Percentiles rank a stretch among this genome's conserved stretches.
Conservation (phyloP, 1,140 invertebrate genomes). For the Pseudachorutes palmiensis region DNA sequence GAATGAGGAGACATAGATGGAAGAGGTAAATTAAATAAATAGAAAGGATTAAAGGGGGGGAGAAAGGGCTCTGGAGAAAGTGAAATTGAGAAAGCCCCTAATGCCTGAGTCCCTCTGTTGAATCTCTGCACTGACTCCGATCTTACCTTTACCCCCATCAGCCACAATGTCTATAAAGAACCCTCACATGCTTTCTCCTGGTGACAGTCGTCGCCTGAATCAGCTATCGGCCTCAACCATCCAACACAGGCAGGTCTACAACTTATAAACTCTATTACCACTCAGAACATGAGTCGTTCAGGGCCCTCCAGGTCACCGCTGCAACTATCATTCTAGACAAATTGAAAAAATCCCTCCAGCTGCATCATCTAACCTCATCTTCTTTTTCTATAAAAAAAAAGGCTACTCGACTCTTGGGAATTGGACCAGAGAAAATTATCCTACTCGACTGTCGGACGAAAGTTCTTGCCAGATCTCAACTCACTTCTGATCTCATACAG, state of each 20-base stretch:
- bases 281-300: too few relatives aligned
- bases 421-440: constrained; percentile 54
- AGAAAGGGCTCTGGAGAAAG: not conserved
- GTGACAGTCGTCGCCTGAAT: not conserved
- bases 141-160: too few relatives aligned
- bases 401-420: constrained; percentile 55
- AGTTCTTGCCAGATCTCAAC: constrained; percentile 52
- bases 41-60: not conserved
- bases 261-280: too few relatives aligned
- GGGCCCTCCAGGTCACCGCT: too few relatives aligned
- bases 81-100: not conserved
- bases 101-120: not conserved
- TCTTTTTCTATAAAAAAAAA: constrained; percentile 40
- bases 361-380: too few relatives aligned
- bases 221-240: not conserved
- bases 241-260: not conserved
- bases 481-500: constrained; percentile 54
- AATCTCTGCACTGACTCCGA: not conserved
- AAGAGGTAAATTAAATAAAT: too few relatives aligned
- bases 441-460: constrained; percentile 58
- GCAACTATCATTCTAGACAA: too few relatives aligned
- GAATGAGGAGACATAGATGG: too few relatives aligned
- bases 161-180: not conserved
- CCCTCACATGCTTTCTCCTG: not conserved
- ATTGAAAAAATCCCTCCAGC: too few relatives aligned